Percentiles rank a stretch among this genome's conserved stretches.
Evolutionary conservation across 23 tunicate species (phyloP).

Genomic region (Aplidium turbinatum): DNA sequence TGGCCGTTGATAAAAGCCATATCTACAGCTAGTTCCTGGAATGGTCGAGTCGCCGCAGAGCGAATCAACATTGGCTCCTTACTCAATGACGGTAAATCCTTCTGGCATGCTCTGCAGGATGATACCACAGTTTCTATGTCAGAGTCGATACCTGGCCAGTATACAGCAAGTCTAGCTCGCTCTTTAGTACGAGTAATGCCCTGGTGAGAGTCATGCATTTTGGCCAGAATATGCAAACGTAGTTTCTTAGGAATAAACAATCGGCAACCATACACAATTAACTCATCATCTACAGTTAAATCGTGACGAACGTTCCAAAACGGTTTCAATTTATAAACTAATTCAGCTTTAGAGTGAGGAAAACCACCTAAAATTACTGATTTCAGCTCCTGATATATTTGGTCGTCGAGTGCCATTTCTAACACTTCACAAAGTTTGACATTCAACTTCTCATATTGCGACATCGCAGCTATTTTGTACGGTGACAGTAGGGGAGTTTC

Average conservation of each 20-base stretch:
- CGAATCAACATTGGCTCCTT: conserved; percentile 4
- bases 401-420: not conserved
- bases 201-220: conserved; percentile 6
- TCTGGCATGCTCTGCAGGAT: too few relatives aligned
- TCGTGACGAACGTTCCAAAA: conserved; percentile 9
- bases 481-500: too few relatives aligned
- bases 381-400: not conserved
- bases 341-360: conserved; percentile 5
- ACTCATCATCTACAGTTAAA: conserved; percentile 8
- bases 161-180: conserved; percentile 20
- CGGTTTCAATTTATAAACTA: not conserved
- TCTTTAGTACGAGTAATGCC: too few relatives aligned
- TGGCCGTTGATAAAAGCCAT: not conserved
- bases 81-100: too few relatives aligned
- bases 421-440: not conserved
- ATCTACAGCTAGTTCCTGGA: conserved; percentile 11
- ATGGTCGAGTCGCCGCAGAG: not conserved
- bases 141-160: not conserved
- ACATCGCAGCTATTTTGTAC: not conserved
- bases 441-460: not conserved
- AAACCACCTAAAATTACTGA: not conserved
- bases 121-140: conserved; percentile 10
- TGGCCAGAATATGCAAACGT: not conserved
- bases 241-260: not conserved
- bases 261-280: conserved; percentile 1